These are phyloP conservation scores for Porphyrio hochstetteri DNA, from an alignment of 2,113 vertebrate species.

Conservation along the genomic window DNA sequence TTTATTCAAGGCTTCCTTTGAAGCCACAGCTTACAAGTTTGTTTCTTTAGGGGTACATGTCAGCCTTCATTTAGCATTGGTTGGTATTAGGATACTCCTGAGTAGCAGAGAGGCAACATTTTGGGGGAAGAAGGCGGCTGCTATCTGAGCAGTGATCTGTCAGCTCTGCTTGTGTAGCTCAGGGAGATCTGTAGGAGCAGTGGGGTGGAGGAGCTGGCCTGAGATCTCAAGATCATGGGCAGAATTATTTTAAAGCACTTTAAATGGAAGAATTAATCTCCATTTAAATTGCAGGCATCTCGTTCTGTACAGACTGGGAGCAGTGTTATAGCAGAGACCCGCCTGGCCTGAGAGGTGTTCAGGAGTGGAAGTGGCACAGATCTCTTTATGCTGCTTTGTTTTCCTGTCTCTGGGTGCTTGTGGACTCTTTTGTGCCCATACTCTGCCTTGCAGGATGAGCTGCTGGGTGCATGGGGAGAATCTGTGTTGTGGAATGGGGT, in stretches of 20 bases:
- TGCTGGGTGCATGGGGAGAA: not conserved
- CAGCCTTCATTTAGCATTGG: conserved; percentile 95
- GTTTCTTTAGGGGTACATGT: conserved; percentile 98
- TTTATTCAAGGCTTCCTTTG: conserved; percentile 94
- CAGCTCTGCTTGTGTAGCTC: conserved; percentile 88
- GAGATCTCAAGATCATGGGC: conserved; percentile 1
- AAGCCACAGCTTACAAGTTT: conserved; percentile 94
- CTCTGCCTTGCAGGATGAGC: conserved; percentile 17
- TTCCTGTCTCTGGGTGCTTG: not conserved
- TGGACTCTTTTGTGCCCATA: not conserved
- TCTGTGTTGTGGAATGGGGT: not conserved
- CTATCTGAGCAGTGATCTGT: conserved; percentile 92
- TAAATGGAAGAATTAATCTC: conserved; percentile 43
- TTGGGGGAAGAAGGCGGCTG: conserved; percentile 80
- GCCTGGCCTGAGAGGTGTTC: not conserved
- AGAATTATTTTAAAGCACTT: conserved; percentile 22
- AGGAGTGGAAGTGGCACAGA: not conserved
- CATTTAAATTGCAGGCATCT: conserved; percentile 20
- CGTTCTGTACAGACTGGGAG: not conserved
- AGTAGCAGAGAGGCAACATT: conserved; percentile 91
- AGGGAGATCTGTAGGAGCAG: conserved; percentile 72
- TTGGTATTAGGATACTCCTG: conserved; percentile 89
- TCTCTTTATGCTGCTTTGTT: not conserved
- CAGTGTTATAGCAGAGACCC: not conserved
- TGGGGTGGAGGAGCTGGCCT: conserved; percentile 59